Conservation (phyloP, 2,888 invertebrate genomes). For the Drosophila leonis region DNA sequence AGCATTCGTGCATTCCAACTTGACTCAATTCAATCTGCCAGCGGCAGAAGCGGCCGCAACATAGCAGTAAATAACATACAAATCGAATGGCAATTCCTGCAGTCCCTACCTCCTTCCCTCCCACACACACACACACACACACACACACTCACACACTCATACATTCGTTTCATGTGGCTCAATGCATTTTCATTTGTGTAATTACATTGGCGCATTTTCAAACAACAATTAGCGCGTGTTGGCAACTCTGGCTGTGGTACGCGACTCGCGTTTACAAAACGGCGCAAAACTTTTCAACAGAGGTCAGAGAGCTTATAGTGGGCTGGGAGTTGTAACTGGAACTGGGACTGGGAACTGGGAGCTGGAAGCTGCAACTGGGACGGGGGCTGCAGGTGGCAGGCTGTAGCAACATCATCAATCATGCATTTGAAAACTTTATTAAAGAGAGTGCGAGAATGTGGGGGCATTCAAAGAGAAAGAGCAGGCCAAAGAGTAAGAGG, state of each 20-base stretch:
- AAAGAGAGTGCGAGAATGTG: slow-evolving; percentile 37
- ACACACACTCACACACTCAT: background rate
- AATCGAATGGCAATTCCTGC: slow-evolving; percentile 42
- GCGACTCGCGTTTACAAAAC: slow-evolving; percentile 70
- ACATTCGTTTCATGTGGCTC: slow-evolving; percentile 6
- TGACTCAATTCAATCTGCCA: slow-evolving; percentile 22
- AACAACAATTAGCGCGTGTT: slow-evolving; percentile 74
- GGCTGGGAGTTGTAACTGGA: background rate
- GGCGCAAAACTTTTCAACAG: slow-evolving; percentile 58
- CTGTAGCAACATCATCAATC: slow-evolving; percentile 71
- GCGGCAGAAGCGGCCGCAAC: slow-evolving; percentile 29
- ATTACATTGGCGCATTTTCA: slow-evolving; percentile 73
- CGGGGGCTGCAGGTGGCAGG: slow-evolving; percentile 10
- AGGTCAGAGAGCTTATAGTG: slow-evolving; percentile 18
- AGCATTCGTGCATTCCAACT: slow-evolving; percentile 40
- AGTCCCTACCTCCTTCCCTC: no score
- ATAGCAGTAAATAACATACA: slow-evolving; percentile 45
- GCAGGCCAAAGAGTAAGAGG: slow-evolving; percentile 14
- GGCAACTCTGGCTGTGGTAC: slow-evolving; percentile 51
- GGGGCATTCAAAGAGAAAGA: background rate
- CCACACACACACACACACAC: background rate
- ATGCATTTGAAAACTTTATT: slow-evolving; percentile 77
- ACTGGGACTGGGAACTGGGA: background rate
- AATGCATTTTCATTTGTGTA: slow-evolving; percentile 72
- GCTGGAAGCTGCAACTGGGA: background rate